These are phyloP conservation scores for Gobius niger DNA, from an alignment of 2,113 vertebrate genomes.

Conservation along the genomic window DNA sequence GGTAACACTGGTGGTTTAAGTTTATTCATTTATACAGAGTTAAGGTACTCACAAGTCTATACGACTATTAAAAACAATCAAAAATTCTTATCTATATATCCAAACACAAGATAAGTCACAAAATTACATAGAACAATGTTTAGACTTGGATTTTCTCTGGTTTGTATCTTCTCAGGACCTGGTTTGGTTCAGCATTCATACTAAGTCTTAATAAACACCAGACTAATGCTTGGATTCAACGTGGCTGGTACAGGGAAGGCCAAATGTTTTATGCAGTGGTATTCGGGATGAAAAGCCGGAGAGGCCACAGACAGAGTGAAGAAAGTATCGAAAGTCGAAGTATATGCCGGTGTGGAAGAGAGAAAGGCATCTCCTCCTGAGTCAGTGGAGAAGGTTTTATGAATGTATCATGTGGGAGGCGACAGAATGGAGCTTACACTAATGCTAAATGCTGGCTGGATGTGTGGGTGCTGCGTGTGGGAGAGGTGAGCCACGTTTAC, in stretches of 20 bases:
- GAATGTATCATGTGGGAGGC: conserved; percentile 75
- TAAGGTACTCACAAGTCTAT: too few relatives aligned
- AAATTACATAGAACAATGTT: not conserved
- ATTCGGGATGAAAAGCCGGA: not conserved
- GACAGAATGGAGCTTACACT: conserved; percentile 67
- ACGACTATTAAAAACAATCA: too few relatives aligned
- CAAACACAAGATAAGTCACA: too few relatives aligned
- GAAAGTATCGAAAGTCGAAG: conserved; percentile 10
- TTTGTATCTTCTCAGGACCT: not conserved
- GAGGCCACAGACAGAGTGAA: not conserved
- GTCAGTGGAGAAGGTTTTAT: conserved; percentile 66
- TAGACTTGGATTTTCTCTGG: not conserved
- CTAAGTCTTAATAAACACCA: not conserved
- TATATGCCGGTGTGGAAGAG: conserved; percentile 24
- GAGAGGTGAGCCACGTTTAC: conserved; percentile 48
- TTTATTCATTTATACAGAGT: not conserved
- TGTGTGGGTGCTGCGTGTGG: conserved; percentile 38
- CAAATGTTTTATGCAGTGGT: not conserved
- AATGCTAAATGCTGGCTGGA: conserved; percentile 54
- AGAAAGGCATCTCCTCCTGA: conserved; percentile 50
- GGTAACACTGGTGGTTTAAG: not conserved
- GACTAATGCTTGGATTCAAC: too few relatives aligned
- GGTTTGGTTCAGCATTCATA: not conserved
- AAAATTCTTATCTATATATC: too few relatives aligned
- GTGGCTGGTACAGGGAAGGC: not conserved